phyloP scores from a whole-genome alignment of 2,888 invertebrate genomes.

The Apodemia mormo region DNA sequence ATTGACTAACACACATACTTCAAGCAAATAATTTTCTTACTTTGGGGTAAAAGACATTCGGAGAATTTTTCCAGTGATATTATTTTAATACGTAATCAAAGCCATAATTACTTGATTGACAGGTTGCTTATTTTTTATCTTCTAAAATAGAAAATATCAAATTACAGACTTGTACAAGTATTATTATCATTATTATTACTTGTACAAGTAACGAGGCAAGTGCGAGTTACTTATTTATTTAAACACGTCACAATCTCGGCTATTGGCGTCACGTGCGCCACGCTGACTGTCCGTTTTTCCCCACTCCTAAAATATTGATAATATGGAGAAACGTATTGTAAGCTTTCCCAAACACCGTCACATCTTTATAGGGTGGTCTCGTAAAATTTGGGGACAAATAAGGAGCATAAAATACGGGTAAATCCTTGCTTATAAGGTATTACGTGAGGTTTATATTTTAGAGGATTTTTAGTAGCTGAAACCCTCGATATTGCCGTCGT shows the following conservation, averaged over 20 bases:
- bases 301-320: conserved; percentile 58
- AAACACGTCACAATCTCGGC: conserved; percentile 44
- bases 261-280: conserved; percentile 56
- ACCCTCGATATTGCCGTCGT: neutral
- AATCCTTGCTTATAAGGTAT: neutral
- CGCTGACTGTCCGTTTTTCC: conserved; percentile 62
- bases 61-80: no score
- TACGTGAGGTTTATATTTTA: neutral
- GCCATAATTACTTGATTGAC: no score
- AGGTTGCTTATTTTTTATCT: no score
- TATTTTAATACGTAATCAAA: no score
- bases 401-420: conserved; percentile 1
- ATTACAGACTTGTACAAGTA: no score
- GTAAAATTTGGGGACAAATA: conserved; percentile 10
- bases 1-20: no score
- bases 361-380: conserved; percentile 13
- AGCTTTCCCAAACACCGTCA: conserved; percentile 27
- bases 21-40: no score
- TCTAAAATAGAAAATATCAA: no score
- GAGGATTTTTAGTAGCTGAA: neutral
- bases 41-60: no score
- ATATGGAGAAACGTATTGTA: conserved; percentile 35
- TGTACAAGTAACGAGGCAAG: no score
- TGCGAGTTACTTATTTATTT: neutral
- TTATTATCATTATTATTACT: no score